These are phyloP conservation scores for Cepphus grylle DNA, from an alignment of 2,113 vertebrate genomes.

Conservation along the genomic window DNA sequence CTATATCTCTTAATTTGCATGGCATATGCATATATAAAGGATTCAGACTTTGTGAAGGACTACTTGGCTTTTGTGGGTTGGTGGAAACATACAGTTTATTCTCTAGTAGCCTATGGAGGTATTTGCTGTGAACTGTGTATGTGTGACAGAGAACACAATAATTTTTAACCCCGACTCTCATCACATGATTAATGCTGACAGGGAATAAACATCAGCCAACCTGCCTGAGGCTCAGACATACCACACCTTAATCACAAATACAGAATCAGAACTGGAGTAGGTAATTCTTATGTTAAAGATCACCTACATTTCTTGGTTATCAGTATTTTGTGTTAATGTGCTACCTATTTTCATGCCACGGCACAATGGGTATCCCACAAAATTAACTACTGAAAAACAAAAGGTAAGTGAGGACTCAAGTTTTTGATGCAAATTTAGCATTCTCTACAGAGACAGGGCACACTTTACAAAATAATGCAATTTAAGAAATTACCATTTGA, in stretches of 20 bases:
- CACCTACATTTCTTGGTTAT: not conserved
- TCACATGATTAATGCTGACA: not conserved
- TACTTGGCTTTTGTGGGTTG: not conserved
- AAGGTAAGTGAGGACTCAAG: not conserved
- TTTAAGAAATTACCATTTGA: not conserved
- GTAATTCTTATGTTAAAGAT: not conserved
- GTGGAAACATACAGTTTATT: not conserved
- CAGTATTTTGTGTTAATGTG: not conserved
- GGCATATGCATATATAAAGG: rapidly evolving
- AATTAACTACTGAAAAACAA: not conserved
- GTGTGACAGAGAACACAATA: not conserved
- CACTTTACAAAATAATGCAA: not conserved
- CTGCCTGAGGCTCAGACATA: not conserved
- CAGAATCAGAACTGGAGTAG: not conserved
- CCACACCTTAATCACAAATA: not conserved
- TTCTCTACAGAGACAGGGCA: not conserved
- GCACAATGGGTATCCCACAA: not conserved
- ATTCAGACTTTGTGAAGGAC: not conserved
- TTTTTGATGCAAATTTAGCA: not conserved
- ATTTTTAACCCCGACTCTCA: not conserved
- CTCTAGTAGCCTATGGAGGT: not conserved
- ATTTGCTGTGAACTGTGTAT: not conserved
- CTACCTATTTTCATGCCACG: not conserved
- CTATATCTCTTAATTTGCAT: not conserved
- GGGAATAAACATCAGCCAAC: not conserved